Percentiles rank a stretch among this genome's conserved stretches.
Conservation (phyloP, 2,113 vertebrate genomes). For the Poeciliopsis retropinna region DNA sequence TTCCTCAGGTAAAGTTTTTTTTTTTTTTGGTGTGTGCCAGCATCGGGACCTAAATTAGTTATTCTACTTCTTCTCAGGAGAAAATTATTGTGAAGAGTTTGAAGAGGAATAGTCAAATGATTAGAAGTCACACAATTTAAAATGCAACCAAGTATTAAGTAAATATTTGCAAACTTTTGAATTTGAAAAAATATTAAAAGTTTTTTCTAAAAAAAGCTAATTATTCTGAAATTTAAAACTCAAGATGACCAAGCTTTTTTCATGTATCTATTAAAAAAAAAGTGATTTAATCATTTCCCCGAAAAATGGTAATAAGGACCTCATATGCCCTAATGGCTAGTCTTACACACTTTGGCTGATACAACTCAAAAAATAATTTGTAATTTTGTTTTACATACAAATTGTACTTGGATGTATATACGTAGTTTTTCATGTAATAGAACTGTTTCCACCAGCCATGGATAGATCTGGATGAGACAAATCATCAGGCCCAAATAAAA, state of each 20-base stretch:
- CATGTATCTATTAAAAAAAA: not conserved
- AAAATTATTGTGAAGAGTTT: not conserved
- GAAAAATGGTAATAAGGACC: not conserved
- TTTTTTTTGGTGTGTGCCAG: not conserved
- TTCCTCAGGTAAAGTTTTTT: conserved; percentile 71
- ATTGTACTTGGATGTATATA: too few relatives aligned
- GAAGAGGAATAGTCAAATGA: not conserved
- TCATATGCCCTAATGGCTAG: not conserved
- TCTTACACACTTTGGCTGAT: not conserved
- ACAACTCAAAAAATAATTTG: too few relatives aligned
- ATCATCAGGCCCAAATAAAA: not conserved
- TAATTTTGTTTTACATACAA: too few relatives aligned
- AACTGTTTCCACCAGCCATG: too few relatives aligned
- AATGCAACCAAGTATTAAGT: not conserved
- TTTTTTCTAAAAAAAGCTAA: not conserved
- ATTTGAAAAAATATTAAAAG: not conserved
- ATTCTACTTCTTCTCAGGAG: not conserved
- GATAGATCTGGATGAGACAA: not conserved
- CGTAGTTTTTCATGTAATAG: too few relatives aligned
- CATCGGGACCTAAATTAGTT: not conserved
- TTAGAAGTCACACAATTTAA: not conserved
- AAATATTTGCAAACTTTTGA: not conserved
- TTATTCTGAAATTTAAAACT: too few relatives aligned
- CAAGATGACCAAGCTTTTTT: not conserved
- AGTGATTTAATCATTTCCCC: not conserved